Evolutionary conservation across 2,888 invertebrate genomes (phyloP).

Genomic region (Lucinisca nassula): DNA sequence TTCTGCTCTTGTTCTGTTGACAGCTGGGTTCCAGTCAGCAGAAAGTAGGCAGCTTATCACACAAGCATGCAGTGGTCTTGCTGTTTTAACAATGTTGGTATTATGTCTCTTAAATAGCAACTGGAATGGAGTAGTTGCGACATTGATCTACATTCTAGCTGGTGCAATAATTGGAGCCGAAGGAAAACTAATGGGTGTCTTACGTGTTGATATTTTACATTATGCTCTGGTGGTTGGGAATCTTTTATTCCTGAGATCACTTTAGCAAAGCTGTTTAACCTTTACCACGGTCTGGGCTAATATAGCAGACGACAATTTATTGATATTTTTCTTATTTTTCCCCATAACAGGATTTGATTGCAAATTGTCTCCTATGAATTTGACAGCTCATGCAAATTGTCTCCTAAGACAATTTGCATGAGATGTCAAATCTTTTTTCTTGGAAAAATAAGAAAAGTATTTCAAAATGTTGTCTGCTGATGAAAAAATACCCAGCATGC

Average conservation of each 20-base stretch:
- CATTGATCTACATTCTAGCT: slow-evolving; percentile 76
- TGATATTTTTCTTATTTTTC: too few species aligned
- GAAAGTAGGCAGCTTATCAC: slow-evolving; percentile 72
- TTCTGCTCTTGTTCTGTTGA: slow-evolving; percentile 67
- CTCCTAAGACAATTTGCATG: too few species aligned
- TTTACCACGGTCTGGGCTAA: too few species aligned
- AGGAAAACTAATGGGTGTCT: slow-evolving; percentile 75
- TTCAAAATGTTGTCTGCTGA: too few species aligned
- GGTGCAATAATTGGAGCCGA: slow-evolving; percentile 81
- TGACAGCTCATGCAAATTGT: too few species aligned
- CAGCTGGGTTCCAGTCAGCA: slow-evolving; percentile 72
- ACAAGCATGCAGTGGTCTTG: slow-evolving; percentile 81
- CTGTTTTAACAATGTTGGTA: slow-evolving; percentile 80
- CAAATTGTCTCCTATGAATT: too few species aligned
- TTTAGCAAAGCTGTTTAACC: not conserved
- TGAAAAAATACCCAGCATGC: too few species aligned
- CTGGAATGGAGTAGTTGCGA: slow-evolving; percentile 78
- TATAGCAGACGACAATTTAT: too few species aligned
- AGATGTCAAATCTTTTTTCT: too few species aligned
- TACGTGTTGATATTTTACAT: slow-evolving; percentile 83
- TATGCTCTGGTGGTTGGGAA: slow-evolving; percentile 82
- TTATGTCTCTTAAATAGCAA: slow-evolving; percentile 74
- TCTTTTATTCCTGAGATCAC: slow-evolving; percentile 69
- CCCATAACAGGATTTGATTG: too few species aligned
- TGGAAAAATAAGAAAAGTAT: too few species aligned